These are phyloP conservation scores for Dermochelys coriacea DNA, from an alignment of 2,797 vertebrate genomes.

Conservation along the genomic window DNA sequence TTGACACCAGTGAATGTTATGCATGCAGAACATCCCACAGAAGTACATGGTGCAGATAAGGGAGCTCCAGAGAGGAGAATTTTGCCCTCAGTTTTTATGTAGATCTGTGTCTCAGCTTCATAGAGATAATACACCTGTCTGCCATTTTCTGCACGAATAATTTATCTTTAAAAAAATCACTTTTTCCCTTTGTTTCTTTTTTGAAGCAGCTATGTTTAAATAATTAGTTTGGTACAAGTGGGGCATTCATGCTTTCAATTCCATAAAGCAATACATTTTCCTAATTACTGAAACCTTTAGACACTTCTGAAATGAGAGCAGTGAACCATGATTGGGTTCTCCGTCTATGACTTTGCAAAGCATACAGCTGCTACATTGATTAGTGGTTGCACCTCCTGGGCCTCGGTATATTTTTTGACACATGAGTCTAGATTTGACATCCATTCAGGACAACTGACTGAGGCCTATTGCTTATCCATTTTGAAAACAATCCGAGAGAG, in stretches of 20 bases:
- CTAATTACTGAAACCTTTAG: slow-evolving; percentile 48
- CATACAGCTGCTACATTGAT: background rate
- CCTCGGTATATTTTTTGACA: background rate
- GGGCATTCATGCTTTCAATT: background rate
- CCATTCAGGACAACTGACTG: accelerated
- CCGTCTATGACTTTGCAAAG: slow-evolving; percentile 24
- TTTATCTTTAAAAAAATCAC: background rate
- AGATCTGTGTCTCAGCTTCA: background rate
- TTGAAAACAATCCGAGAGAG: background rate
- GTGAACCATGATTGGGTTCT: background rate
- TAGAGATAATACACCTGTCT: background rate
- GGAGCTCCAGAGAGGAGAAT: background rate
- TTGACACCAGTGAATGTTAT: accelerated
- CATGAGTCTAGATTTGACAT: background rate
- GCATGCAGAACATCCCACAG: accelerated
- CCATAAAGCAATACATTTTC: background rate
- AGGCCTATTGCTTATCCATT: background rate
- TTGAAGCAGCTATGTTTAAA: slow-evolving; percentile 28
- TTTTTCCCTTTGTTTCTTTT: background rate
- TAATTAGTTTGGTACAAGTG: slow-evolving; percentile 29
- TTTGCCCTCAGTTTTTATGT: background rate
- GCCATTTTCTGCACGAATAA: background rate
- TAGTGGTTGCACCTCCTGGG: background rate
- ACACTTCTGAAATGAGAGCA: slow-evolving; percentile 31
- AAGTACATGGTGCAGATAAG: background rate